Evolutionary conservation across 2,888 invertebrate species (phyloP).

Genomic region (Ommatoiulus sabulosus): DNA sequence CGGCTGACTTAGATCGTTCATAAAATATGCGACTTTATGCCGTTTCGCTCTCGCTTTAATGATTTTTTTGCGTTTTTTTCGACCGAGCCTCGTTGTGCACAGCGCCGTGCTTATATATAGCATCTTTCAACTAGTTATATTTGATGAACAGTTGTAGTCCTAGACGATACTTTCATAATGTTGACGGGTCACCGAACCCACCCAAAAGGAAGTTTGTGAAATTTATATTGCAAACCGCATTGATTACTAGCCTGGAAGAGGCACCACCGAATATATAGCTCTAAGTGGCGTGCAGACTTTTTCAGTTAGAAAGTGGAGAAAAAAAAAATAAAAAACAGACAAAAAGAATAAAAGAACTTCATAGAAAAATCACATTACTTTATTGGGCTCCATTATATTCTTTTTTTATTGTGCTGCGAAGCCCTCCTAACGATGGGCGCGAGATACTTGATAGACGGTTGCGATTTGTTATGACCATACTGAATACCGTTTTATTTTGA

Average conservation of each 20-base stretch:
- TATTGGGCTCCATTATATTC: not conserved
- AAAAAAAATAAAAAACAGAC: not conserved
- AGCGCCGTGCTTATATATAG: not conserved
- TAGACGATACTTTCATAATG: conserved; percentile 43
- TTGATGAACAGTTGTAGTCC: conserved; percentile 43
- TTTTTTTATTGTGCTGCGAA: not conserved
- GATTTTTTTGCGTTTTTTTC: not conserved
- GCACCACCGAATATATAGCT: conserved; percentile 3
- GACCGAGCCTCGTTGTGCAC: not conserved
- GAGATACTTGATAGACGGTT: not conserved
- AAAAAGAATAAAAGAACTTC: conserved; percentile 29
- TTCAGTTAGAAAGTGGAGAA: not conserved
- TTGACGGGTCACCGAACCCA: conserved; percentile 42
- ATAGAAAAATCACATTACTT: conserved; percentile 34
- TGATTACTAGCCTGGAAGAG: conserved; percentile 29
- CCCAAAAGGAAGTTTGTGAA: conserved; percentile 38
- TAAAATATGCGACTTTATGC: not conserved
- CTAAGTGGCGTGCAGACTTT: not conserved
- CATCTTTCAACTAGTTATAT: conserved; percentile 43
- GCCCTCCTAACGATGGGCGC: not conserved
- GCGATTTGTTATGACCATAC: not conserved
- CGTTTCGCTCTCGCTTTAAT: not conserved
- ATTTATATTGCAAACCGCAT: conserved; percentile 40
- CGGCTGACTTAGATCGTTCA: not conserved
- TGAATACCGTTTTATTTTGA: not conserved